Base-by-base conservation (phyloP, 2,113 vertebrate genomes). In the Muscicapa adusta region DNA sequence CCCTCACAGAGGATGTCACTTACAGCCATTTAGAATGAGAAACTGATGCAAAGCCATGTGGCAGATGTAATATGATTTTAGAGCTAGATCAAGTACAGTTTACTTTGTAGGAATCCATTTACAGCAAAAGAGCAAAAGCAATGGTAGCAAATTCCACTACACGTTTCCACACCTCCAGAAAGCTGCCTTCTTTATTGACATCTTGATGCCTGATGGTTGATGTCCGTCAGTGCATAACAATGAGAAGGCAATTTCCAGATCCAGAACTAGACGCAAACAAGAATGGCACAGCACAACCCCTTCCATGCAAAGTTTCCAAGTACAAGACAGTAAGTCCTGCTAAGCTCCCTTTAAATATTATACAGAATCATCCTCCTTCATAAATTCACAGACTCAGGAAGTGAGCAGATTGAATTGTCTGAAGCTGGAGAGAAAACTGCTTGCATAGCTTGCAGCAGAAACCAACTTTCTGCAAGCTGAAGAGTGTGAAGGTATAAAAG, bases 281-380 rank as follows among this genome's bases (percentile, higher is more conserved):
- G 48, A 88, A 74, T 11, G 18, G 9, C 13, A 18, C 10, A 24
- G 34, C 13, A 31, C 4, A 5, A 50, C 3, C 6, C 7, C 14
- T 75, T 65, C 33, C 14, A 28, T 10, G 4, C 28, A 79, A 68
- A 61, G 5, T 50, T 82, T 76, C 14, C 42, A 42, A 54, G 23
- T 14, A 24, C 33, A 26, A 2, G 34, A n/a, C 19, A 63, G 54
- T 2, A 70, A 88, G 8, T 25, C 31, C 65, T 75, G 29, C 8
- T 72, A 61, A 42, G 8, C 1, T 81, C 2, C 14, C 56, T 67
- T 76, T 29, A 81, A 84, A 75, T 72, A 66, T 26, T 57, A 33
- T 12, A 28, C 14, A n/a, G 9, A 2, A 11, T 45, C 4, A 2
- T 65, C 5, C 18, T 61, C 8, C 18, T 71, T 77, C 0, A 0